These are phyloP conservation scores for Halocynthia roretzi DNA, from an alignment of 23 tunicate genomes.

Conservation along the genomic window DNA sequence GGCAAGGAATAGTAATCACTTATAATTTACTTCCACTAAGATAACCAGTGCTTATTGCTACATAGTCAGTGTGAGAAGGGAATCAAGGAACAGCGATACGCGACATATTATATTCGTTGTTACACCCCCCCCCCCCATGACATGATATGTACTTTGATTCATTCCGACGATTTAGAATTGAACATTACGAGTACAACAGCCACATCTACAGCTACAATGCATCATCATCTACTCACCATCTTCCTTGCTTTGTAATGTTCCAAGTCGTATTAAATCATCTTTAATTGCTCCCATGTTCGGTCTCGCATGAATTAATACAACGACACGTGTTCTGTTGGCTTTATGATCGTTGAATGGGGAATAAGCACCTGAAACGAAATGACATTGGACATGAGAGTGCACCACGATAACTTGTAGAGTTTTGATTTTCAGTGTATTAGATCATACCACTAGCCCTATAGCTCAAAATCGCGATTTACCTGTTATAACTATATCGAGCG, in stretches of 20 bases:
- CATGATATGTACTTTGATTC: no score
- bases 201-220: no score
- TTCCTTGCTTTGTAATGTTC: slow-evolving; percentile 23
- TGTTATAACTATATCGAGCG: slow-evolving; percentile 23
- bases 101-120: no score
- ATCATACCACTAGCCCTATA: background rate
- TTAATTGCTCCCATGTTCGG: slow-evolving; percentile 27
- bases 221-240: slow-evolving; percentile 16
- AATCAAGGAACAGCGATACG: no score
- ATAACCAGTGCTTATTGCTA: no score
- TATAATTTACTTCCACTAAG: no score
- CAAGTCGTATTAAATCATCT: slow-evolving; percentile 23
- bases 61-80: no score
- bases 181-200: no score
- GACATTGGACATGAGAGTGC: background rate
- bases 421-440: background rate
- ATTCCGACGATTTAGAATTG: no score
- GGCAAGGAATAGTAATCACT: no score
- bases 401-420: background rate
- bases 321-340: slow-evolving; percentile 18
- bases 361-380: slow-evolving; percentile 20
- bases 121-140: no score
- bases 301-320: slow-evolving; percentile 19
- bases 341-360: slow-evolving; percentile 20
- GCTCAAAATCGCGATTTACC: background rate